phyloP scores from a whole-genome alignment of 2,888 invertebrate species.

The Seira ritae region DNA sequence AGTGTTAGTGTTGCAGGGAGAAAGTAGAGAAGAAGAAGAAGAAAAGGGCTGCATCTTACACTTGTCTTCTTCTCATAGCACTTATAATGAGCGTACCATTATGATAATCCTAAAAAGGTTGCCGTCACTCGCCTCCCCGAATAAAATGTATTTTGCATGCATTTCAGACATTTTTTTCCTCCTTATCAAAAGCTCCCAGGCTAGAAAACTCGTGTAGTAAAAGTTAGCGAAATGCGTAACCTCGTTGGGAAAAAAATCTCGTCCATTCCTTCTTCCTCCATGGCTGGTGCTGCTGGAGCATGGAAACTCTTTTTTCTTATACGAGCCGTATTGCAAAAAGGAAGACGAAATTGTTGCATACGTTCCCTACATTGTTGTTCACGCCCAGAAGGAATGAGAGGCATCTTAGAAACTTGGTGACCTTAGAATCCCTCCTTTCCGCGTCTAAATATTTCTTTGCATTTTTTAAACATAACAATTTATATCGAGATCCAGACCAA shows the following conservation, averaged over 20 bases:
- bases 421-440: neutral
- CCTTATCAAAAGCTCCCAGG: constrained; percentile 8
- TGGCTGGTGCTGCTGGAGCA: no score
- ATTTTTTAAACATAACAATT: neutral
- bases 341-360: constrained; percentile 17
- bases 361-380: constrained; percentile 24
- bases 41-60: constrained; percentile 24
- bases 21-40: neutral
- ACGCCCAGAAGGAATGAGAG: constrained; percentile 31
- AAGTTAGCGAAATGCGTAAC: neutral
- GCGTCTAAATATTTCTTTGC: no score
- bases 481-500: neutral
- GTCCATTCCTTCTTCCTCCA: no score
- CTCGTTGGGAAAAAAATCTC: neutral
- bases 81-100: constrained; percentile 67
- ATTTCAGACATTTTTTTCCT: neutral
- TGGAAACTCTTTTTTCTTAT: neutral
- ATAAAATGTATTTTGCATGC: neutral
- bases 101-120: constrained; percentile 64
- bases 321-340: neutral
- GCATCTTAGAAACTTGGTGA: constrained; percentile 20
- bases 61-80: constrained; percentile 52
- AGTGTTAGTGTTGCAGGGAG: neutral
- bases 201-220: neutral
- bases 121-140: constrained; percentile 40